phyloP scores from a whole-genome alignment of 1,140 invertebrate species.

The Phortica variegata region DNA sequence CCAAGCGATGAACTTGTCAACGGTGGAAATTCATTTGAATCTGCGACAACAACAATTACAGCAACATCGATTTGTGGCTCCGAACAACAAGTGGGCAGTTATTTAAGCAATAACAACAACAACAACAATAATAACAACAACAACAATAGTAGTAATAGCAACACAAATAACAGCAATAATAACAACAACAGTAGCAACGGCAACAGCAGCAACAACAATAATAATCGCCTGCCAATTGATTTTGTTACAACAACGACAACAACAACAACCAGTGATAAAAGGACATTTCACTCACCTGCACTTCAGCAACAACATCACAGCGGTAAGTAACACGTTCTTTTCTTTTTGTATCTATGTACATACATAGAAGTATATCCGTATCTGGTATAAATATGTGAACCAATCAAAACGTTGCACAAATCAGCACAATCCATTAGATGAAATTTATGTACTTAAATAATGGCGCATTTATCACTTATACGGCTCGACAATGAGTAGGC shows the following conservation, averaged over 20 bases:
- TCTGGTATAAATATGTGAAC: no score
- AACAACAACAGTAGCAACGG: conserved; percentile 21
- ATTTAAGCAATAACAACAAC: conserved; percentile 61
- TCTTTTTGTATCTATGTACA: no score
- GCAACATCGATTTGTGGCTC: conserved; percentile 69
- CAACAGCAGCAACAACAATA: conserved; percentile 21
- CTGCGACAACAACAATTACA: conserved; percentile 48
- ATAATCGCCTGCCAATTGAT: conserved; percentile 39
- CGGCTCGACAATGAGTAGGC: no score
- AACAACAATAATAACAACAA: conserved; percentile 3
- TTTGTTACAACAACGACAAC: conserved; percentile 26
- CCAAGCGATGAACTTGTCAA: conserved; percentile 65
- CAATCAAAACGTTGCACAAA: no score
- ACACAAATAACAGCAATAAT: conserved; percentile 38
- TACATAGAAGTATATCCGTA: no score
- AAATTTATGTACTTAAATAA: no score
- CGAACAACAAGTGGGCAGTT: conserved; percentile 67
- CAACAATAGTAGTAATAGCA: conserved; percentile 8
- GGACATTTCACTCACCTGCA: conserved; percentile 26
- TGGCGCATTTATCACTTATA: no score
- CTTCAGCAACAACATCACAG: conserved; percentile 37
- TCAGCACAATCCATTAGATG: no score
- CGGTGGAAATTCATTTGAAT: conserved; percentile 70
- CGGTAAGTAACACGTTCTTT: conserved; percentile 33
- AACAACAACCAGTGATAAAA: conserved; percentile 44